Conservation (phyloP, 92 coral and sea anemone species). For the Epizoanthus rinbou region DNA sequence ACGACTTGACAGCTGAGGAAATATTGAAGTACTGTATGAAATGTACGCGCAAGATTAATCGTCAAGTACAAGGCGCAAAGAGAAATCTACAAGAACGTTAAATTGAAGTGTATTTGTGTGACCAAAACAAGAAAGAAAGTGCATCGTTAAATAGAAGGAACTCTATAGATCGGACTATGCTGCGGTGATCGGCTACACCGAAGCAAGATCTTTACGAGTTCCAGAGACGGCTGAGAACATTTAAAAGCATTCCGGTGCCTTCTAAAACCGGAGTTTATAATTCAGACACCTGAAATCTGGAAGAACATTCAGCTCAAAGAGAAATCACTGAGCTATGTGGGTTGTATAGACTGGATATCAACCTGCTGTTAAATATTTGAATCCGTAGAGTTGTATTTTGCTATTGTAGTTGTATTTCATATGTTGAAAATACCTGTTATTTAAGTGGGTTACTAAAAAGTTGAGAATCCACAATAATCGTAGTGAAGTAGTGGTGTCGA, state of each 20-base stretch:
- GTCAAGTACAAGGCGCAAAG: conserved; percentile 10
- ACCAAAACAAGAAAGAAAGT: conserved; percentile 23
- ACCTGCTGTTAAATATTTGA: conserved; percentile 10
- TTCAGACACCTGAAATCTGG: conserved; percentile 1
- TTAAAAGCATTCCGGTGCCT: no score
- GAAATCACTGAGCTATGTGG: neutral
- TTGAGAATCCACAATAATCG: neutral
- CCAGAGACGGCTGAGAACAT: no score
- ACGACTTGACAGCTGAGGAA: no score
- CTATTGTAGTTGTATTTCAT: neutral
- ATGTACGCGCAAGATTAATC: neutral
- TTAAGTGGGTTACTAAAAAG: conserved; percentile 8
- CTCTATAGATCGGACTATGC: conserved; percentile 43
- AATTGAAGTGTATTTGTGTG: neutral
- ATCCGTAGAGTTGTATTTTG: conserved; percentile 42
- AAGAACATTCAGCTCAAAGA: neutral
- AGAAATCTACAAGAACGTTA: conserved; percentile 34
- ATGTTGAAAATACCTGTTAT: neutral
- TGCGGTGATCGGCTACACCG: conserved; percentile 43
- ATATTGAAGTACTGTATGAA: neutral
- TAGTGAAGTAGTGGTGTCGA: neutral
- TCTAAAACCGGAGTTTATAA: neutral
- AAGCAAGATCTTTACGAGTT: conserved; percentile 29
- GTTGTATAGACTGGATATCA: neutral
- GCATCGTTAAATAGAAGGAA: conserved; percentile 26